phyloP scores from a whole-genome alignment of 1,140 invertebrate genomes.

The Whitmania pigra region DNA sequence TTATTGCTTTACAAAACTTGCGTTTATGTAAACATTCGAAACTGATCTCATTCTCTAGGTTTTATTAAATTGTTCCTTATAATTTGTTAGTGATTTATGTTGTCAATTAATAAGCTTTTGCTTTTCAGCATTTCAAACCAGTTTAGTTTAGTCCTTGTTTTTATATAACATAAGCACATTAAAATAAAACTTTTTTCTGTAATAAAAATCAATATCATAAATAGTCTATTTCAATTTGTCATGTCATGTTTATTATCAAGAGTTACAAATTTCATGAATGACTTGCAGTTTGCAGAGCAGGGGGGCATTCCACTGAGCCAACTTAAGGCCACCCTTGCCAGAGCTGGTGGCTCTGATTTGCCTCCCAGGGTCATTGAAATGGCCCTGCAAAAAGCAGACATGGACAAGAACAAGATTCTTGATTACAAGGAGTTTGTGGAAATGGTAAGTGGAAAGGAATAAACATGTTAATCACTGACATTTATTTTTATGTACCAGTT shows the following conservation, averaged over 20 bases:
- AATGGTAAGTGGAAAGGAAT: constrained; percentile 50
- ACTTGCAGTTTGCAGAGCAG: constrained; percentile 43
- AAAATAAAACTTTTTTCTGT: not conserved
- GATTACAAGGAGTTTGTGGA: constrained; percentile 65
- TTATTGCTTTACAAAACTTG: not conserved
- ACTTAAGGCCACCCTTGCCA: constrained; percentile 54
- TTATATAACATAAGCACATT: not conserved
- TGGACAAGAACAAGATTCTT: constrained; percentile 57
- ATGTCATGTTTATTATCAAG: not conserved
- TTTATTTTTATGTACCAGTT: not conserved
- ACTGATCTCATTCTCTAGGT: not conserved
- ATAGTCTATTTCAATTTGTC: no score
- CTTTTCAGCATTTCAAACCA: not conserved
- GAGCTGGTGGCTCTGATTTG: constrained; percentile 52
- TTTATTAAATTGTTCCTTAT: not conserved
- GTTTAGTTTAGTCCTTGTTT: not conserved
- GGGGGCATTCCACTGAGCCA: constrained; percentile 59
- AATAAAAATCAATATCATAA: not conserved
- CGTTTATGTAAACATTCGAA: not conserved
- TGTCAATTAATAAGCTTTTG: not conserved
- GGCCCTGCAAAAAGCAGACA: constrained; percentile 58
- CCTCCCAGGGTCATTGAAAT: constrained; percentile 56
- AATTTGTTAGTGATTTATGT: not conserved
- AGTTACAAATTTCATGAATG: not conserved
- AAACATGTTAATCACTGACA: no score